Percentiles rank a stretch among this genome's conserved stretches.
These are phyloP conservation scores for Aphaenogaster ashmeadi DNA, from an alignment of 1,140 invertebrate species.

Conservation along the genomic window DNA sequence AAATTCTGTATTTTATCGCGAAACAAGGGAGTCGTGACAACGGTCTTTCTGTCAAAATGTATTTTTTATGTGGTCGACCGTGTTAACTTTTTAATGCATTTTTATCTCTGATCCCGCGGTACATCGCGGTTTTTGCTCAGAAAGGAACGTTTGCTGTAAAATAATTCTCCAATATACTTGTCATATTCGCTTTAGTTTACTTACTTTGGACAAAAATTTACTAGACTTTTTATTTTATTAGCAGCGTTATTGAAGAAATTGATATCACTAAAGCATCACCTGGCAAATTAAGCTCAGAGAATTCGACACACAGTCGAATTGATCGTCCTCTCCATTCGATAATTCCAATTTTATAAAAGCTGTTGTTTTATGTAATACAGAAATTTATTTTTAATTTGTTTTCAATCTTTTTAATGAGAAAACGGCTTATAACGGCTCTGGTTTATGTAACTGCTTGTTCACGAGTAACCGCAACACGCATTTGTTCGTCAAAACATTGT, in stretches of 20 bases:
- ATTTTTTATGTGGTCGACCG: not conserved
- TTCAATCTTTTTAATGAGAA: not conserved
- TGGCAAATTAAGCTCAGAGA: constrained; percentile 9
- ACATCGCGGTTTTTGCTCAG: not conserved
- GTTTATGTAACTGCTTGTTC: constrained; percentile 4
- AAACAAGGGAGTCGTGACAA: not conserved
- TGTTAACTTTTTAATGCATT: constrained; percentile 1
- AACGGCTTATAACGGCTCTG: not conserved
- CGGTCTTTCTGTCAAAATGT: constrained; percentile 4
- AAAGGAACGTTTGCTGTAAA: not conserved
- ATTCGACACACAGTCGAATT: not conserved
- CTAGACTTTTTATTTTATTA: constrained; percentile 28
- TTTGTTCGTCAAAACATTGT: constrained; percentile 14
- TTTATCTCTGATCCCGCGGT: not conserved
- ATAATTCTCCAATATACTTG: constrained; percentile 18
- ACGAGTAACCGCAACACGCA: not conserved
- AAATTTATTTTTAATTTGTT: not conserved
- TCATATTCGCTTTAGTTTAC: not conserved
- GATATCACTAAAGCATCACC: not conserved
- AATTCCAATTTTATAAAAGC: not conserved
- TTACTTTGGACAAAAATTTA: not conserved
- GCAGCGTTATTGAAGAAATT: constrained; percentile 18
- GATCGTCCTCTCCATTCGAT: not conserved
- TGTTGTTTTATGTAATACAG: not conserved
- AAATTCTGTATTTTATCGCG: constrained; percentile 25